Evolutionary conservation across 2,113 vertebrate genomes (phyloP).

Genomic region (Eublepharis macularius): DNA sequence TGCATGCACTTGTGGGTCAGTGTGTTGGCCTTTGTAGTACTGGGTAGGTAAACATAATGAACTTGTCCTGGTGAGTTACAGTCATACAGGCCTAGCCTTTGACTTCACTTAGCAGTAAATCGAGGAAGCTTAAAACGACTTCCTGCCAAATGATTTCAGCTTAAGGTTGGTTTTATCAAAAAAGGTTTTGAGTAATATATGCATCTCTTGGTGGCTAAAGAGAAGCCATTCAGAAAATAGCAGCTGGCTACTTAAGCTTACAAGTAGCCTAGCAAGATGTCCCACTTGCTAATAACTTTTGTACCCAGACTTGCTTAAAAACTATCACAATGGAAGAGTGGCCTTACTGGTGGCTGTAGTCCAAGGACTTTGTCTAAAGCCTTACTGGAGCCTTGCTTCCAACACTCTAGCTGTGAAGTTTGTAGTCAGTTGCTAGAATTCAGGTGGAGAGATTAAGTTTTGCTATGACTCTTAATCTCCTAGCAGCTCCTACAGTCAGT

Average conservation of each 20-base stretch:
- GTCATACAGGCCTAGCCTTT: neutral
- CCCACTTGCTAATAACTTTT: neutral
- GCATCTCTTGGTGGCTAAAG: too few relatives aligned
- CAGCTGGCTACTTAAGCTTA: too few relatives aligned
- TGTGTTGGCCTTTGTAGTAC: neutral
- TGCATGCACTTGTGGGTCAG: neutral
- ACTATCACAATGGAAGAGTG: neutral
- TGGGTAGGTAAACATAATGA: neutral
- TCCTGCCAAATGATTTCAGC: neutral
- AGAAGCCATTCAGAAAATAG: too few relatives aligned
- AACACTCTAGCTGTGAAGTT: too few relatives aligned
- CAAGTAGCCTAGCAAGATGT: neutral
- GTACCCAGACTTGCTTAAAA: neutral
- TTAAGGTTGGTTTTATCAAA: too few relatives aligned
- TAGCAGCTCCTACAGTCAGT: neutral
- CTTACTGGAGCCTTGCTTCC: too few relatives aligned
- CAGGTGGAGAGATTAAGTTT: too few relatives aligned
- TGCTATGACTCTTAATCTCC: too few relatives aligned
- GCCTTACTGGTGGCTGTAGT: neutral
- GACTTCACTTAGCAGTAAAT: neutral
- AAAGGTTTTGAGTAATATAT: too few relatives aligned
- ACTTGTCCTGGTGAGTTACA: neutral
- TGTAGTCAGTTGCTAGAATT: too few relatives aligned
- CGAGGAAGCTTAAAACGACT: neutral
- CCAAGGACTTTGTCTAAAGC: neutral